A percentile compares a stretch with the other conserved stretches of the same genome.
Conservation (phyloP, 2,113 vertebrate genomes). For the Otolemur garnettii region DNA sequence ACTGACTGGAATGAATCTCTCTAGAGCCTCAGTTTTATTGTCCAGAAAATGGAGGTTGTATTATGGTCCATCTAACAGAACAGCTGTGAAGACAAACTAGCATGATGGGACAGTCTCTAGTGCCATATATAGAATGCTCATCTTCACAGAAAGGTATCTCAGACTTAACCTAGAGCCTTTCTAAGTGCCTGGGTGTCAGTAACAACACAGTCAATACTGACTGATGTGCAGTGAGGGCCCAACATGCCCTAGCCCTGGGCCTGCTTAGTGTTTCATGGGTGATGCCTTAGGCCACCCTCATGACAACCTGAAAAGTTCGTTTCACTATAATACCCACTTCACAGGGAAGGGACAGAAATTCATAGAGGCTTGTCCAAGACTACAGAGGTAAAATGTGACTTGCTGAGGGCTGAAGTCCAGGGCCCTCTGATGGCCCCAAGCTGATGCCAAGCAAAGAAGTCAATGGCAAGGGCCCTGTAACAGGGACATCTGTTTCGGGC, state of each 20-base stretch:
- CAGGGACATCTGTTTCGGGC: not conserved
- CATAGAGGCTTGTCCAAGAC: not conserved
- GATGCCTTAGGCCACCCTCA: not conserved
- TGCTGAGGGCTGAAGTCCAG: not conserved
- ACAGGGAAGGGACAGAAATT: not conserved
- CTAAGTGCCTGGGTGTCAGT: no score
- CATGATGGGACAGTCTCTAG: fast-evolving
- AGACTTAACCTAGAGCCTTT: not conserved
- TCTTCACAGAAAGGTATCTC: not conserved
- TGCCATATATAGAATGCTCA: fast-evolving
- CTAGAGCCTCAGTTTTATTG: not conserved
- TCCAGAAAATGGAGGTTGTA: not conserved
- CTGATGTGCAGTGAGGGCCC: not conserved
- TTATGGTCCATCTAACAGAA: not conserved
- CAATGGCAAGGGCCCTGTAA: not conserved
- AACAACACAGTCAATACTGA: not conserved
- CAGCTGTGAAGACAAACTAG: not conserved
- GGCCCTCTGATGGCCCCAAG: not conserved
- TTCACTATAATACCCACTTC: not conserved
- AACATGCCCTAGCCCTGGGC: not conserved
- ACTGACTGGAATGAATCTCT: not conserved
- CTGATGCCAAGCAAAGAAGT: not conserved
- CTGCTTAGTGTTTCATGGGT: no score
- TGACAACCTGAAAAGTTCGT: not conserved
- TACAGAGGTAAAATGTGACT: not conserved